These are phyloP conservation scores for Carterocephalus palaemon DNA, from an alignment of 2,888 invertebrate species.

Conservation along the genomic window DNA sequence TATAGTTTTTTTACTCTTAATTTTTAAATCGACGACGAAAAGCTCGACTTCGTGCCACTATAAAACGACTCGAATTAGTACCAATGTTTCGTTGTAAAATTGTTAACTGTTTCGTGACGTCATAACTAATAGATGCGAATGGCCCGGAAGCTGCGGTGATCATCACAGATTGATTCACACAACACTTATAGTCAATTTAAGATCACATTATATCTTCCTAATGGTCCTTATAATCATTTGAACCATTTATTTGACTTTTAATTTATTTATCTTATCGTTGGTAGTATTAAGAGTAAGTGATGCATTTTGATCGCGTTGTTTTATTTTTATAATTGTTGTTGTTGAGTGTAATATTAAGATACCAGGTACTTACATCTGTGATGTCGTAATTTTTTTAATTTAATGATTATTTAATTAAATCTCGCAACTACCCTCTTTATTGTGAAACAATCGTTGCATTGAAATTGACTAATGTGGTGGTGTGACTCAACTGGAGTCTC, in stretches of 20 bases:
- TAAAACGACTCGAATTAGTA: no score
- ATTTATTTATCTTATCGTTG: conserved; percentile 31
- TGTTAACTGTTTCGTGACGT: conserved; percentile 1
- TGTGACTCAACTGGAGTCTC: conserved; percentile 52
- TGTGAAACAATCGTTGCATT: neutral
- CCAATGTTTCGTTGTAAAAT: no score
- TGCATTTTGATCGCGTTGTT: conserved; percentile 31
- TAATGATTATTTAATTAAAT: conserved; percentile 36
- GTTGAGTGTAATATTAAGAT: conserved; percentile 36
- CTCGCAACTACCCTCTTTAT: conserved; percentile 21
- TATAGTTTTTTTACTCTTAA: no score
- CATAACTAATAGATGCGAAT: neutral
- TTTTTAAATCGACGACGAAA: no score
- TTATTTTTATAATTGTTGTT: conserved; percentile 39
- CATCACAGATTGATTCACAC: conserved; percentile 48
- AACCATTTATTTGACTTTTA: conserved; percentile 3
- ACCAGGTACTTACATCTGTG: conserved; percentile 55
- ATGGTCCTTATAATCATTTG: no score
- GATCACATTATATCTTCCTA: neutral
- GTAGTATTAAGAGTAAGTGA: conserved; percentile 45
- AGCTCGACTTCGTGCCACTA: no score
- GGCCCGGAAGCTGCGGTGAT: conserved; percentile 1
- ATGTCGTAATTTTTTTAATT: conserved; percentile 38
- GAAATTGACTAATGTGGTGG: conserved; percentile 55
- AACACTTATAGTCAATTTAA: conserved; percentile 46